Evolutionary conservation across 2,888 invertebrate species (phyloP), one percentile per base, ranked within the genome.

Genomic region (Leucozona laternaria): DNA sequence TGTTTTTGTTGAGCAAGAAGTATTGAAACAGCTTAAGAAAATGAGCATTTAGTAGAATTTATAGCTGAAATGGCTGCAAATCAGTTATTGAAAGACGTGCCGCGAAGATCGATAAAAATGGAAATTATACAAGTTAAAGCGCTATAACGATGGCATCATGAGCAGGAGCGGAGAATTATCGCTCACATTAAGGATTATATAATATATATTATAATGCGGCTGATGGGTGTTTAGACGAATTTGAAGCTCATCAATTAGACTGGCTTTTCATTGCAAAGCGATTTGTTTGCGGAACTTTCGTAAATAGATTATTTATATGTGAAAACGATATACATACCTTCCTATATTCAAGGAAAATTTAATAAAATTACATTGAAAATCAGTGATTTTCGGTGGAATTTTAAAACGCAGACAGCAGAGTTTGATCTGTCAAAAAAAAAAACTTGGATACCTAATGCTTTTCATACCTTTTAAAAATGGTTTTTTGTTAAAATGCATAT

Each of bases 21-120:
- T 71, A 81, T 81, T 70, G 86, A 70, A 86, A 79, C 81, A 82
- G 86, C 81, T 86, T 86, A 86, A 78, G 81, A 86, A 81, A 86
- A 86, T 81, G 78, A 78, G 78, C 81, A 57, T 86, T 86, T 81
- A 82, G 78, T 73, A 78, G 73, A 77, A 86, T 86, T 86, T 86
- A 86, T 86, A 55, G 43, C 73, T 73, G 57, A 73, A 81, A 79
- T 81, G 58, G 73, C 37, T 78, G 70, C 43, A 81, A 86, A 86
- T 81, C 86, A 81, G 78, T 81, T 81, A 78, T 70, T 78, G 76
- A 15, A 55, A 43, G 70, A 70, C 78, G 77, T 73, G 81, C 57
- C 43, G 20, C 28, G 55, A 48, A 28, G 45, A 73, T 77, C 57
- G 60, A 34, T 57, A 28, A 60, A 58, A 76, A 62, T 72, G 43